Percentiles rank a stretch among this genome's conserved stretches.
phyloP scores from a whole-genome alignment of 2,797 vertebrate species.

The Eospalax fontanierii region DNA sequence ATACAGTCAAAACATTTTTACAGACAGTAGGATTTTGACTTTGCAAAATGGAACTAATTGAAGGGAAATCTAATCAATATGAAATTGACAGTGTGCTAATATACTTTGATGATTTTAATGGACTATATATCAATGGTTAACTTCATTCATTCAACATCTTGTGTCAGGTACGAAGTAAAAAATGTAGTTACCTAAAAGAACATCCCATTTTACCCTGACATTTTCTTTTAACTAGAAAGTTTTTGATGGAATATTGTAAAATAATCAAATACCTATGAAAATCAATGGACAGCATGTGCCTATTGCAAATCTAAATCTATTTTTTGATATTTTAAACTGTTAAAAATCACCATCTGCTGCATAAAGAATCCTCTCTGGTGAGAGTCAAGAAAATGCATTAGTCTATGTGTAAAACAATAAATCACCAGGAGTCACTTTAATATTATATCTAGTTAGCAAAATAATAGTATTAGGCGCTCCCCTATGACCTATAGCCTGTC shows the following conservation, averaged over 20 bases:
- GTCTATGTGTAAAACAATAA: too few relatives aligned
- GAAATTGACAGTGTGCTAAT: conserved; percentile 39
- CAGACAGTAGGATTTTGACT: neutral
- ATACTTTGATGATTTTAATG: conserved; percentile 45
- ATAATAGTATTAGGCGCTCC: too few relatives aligned
- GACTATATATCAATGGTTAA: neutral
- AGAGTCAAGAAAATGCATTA: too few relatives aligned
- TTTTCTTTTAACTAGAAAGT: conserved; percentile 29
- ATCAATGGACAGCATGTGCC: neutral
- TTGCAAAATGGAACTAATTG: conserved; percentile 47
- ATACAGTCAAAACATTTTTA: conserved; percentile 42
- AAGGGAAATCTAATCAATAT: conserved; percentile 23
- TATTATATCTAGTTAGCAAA: too few relatives aligned
- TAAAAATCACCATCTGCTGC: neutral
- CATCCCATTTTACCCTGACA: neutral
- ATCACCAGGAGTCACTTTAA: too few relatives aligned
- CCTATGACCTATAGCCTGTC: too few relatives aligned
- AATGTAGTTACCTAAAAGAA: conserved; percentile 29
- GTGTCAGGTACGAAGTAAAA: conserved; percentile 7
- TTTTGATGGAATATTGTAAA: neutral
- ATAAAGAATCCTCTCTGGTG: too few relatives aligned
- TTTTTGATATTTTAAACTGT: conserved; percentile 25
- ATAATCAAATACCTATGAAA: neutral
- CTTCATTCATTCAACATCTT: neutral
- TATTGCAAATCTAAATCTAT: neutral